phyloP scores from a whole-genome alignment of 2,888 invertebrate species.

The Drosophila subquinaria region DNA sequence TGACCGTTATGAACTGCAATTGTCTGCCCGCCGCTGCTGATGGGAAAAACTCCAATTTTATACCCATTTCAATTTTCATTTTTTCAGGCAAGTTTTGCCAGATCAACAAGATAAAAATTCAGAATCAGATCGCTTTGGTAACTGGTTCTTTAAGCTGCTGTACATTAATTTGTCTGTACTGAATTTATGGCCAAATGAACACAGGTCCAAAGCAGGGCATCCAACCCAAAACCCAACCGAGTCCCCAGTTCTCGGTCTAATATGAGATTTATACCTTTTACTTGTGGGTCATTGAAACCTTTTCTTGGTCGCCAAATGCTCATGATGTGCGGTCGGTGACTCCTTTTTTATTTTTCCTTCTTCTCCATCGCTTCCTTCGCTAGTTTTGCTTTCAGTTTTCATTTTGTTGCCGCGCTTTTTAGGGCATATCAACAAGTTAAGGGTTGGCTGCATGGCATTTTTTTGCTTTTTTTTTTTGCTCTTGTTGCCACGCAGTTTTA shows the following conservation, averaged over 20 bases:
- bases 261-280: conserved; percentile 9
- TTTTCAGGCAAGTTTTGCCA: conserved; percentile 20
- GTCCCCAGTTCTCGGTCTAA: conserved; percentile 21
- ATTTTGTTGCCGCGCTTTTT: conserved; percentile 48
- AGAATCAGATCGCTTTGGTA: conserved; percentile 36
- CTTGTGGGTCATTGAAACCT: conserved; percentile 37
- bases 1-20: conserved; percentile 83
- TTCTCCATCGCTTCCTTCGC: conserved; percentile 35
- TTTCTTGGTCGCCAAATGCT: conserved; percentile 30
- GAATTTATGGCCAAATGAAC: conserved; percentile 59
- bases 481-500: conserved; percentile 63
- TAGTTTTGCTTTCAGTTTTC: conserved; percentile 58
- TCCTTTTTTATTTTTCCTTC: conserved; percentile 14
- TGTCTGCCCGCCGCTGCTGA: conserved; percentile 46
- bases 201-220: conserved; percentile 62
- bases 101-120: conserved; percentile 32
- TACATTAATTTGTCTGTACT: conserved; percentile 60
- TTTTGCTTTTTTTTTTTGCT: conserved; percentile 16
- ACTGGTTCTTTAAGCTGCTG: conserved; percentile 48
- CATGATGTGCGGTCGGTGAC: conserved; percentile 32
- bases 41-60: conserved; percentile 69
- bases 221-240: conserved; percentile 17
- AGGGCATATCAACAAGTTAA: conserved; percentile 82
- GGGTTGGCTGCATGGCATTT: conserved; percentile 67
- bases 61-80: conserved; percentile 46